A percentile compares a stretch with the other conserved stretches of the same genome.
phyloP scores from a whole-genome alignment of 2,888 invertebrate genomes.

The Chesias legatella region DNA sequence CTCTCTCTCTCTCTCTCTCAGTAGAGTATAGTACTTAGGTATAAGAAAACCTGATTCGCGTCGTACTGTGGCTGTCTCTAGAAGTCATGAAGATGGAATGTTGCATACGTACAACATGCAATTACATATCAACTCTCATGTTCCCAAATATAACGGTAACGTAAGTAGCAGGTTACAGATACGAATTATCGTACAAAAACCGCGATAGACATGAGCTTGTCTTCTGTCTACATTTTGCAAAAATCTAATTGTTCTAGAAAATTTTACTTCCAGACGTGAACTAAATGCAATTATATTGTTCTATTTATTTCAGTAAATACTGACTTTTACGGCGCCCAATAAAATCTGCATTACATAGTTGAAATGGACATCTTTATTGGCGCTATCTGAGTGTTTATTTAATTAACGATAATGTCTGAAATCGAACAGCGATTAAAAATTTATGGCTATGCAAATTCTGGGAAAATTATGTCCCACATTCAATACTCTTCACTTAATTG shows the following conservation, averaged over 20 bases:
- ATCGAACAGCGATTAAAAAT: conserved; percentile 21
- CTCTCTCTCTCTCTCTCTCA: no score
- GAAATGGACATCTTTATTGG: conserved; percentile 20
- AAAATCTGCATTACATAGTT: conserved; percentile 15
- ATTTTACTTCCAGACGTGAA: not conserved
- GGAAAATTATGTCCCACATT: conserved; percentile 9
- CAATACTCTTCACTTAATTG: not conserved
- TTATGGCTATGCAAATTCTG: conserved; percentile 26
- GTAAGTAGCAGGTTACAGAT: no score
- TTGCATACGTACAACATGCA: no score
- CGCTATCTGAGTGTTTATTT: conserved; percentile 13
- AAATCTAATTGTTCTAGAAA: conserved; percentile 1
- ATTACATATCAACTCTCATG: no score
- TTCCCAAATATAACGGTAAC: no score
- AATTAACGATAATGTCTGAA: conserved; percentile 13
- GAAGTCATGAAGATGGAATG: no score
- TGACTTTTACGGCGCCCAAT: conserved; percentile 13
- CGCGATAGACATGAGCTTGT: no score
- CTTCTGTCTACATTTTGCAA: no score
- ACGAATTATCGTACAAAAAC: no score
- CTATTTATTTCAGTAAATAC: conserved; percentile 3
- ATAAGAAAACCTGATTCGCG: no score
- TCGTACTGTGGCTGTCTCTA: no score
- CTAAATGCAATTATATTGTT: not conserved
- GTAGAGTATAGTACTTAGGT: no score